Evolutionary conservation across 2,113 vertebrate species (phyloP).

Genomic region (Oostethus manadensis): DNA sequence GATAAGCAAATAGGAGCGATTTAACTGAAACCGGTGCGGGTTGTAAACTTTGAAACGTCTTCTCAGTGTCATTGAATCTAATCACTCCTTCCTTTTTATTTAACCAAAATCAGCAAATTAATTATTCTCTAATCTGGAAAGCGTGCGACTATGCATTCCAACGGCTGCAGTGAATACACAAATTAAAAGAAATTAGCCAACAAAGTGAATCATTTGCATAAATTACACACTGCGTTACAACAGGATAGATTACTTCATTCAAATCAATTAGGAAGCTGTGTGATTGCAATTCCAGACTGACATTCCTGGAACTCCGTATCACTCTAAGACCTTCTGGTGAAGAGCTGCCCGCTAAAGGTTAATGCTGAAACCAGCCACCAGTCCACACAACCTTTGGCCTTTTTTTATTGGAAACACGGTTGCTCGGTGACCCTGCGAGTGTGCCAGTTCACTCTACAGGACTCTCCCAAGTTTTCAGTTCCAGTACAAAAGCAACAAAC

Average conservation of each 20-base stretch:
- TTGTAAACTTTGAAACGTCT: constrained; percentile 51
- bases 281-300: constrained; percentile 74
- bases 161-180: constrained; percentile 62
- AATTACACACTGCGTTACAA: constrained; percentile 76
- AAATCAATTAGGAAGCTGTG: constrained; percentile 74
- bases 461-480: background rate
- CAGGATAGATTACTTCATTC: constrained; percentile 70
- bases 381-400: constrained; percentile 57
- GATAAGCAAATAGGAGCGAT: constrained; percentile 24
- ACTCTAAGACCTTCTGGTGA: constrained; percentile 33
- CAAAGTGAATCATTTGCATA: constrained; percentile 79
- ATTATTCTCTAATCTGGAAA: constrained; percentile 49
- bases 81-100: constrained; percentile 55
- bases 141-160: constrained; percentile 57
- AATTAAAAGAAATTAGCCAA: constrained; percentile 78
- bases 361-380: constrained; percentile 59
- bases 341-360: constrained; percentile 47
- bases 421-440: constrained; percentile 38
- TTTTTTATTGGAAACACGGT: constrained; percentile 45
- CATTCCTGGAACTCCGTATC: constrained; percentile 53
- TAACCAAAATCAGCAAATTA: constrained; percentile 59
- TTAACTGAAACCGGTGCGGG: constrained; percentile 18
- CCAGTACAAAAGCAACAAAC: background rate
- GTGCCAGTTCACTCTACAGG: constrained; percentile 28
- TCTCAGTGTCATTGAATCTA: constrained; percentile 53